phyloP scores from a whole-genome alignment of 2,888 invertebrate species.

The Isotomurus palustris region DNA sequence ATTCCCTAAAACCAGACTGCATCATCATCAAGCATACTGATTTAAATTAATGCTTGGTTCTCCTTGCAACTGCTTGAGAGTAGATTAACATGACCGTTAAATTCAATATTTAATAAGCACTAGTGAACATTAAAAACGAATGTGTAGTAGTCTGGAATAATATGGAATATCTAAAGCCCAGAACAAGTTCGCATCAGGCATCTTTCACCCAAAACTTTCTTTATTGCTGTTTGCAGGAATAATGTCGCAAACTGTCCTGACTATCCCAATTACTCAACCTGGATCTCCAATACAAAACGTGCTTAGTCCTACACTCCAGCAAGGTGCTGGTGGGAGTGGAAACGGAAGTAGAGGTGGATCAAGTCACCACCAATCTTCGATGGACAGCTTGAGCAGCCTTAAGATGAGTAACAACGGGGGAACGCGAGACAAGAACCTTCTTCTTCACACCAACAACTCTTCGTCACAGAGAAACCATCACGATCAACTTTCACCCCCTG shows the following conservation, averaged over 20 bases:
- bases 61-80: too few relatives aligned
- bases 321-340: constrained; percentile 11
- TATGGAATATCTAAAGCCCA: too few relatives aligned
- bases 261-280: constrained; percentile 72
- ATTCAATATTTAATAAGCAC: too few relatives aligned
- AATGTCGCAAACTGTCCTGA: constrained; percentile 90
- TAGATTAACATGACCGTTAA: too few relatives aligned
- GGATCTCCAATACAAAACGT: constrained; percentile 38
- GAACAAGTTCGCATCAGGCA: too few relatives aligned
- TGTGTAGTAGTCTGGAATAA: too few relatives aligned
- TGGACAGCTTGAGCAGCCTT: constrained; percentile 14
- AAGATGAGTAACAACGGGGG: constrained; percentile 17
- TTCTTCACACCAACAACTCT: constrained; percentile 16
- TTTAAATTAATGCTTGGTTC: too few relatives aligned
- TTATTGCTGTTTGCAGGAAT: constrained; percentile 61
- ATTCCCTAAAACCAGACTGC: too few relatives aligned
- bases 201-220: neutral
- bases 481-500: constrained; percentile 36
- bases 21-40: too few relatives aligned
- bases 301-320: constrained; percentile 1
- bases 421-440: constrained; percentile 26
- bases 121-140: too few relatives aligned
- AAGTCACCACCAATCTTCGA: constrained; percentile 26
- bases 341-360: constrained; percentile 2
- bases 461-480: constrained; percentile 7